Conservation (phyloP, 2,888 invertebrate genomes). For the Steinernema hermaphroditum region DNA sequence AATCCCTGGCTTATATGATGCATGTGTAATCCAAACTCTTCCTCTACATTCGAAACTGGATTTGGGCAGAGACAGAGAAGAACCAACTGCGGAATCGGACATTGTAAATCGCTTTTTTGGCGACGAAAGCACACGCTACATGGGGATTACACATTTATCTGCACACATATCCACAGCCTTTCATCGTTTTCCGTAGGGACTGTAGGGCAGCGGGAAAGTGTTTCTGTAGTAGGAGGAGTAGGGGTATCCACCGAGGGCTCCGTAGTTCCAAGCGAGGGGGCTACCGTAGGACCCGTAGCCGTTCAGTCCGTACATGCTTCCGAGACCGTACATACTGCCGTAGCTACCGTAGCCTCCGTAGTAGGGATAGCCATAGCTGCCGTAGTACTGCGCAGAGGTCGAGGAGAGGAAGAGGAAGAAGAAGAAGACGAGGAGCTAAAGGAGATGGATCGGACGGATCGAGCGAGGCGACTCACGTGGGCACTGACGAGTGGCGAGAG, state of each 20-base stretch:
- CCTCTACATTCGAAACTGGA: no score
- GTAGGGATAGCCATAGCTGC: conserved; percentile 12
- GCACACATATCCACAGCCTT: not conserved
- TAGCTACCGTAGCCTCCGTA: conserved; percentile 3
- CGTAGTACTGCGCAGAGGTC: not conserved
- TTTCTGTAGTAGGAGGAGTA: not conserved
- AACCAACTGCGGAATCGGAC: no score
- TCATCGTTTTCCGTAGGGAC: not conserved
- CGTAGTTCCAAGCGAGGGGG: conserved; percentile 1
- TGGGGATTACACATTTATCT: no score
- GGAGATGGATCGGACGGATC: not conserved
- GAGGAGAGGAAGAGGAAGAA: not conserved
- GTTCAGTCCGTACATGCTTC: not conserved
- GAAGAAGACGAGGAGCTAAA: conserved; percentile 5
- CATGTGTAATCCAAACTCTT: no score
- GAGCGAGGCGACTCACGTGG: conserved; percentile 13
- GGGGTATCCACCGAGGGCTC: not conserved
- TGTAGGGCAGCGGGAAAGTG: conserved; percentile 17
- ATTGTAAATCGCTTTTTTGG: not conserved
- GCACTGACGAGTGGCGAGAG: not conserved
- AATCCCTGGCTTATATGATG: no score
- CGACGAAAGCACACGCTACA: no score
- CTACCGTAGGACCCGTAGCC: conserved; percentile 2
- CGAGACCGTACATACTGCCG: not conserved
- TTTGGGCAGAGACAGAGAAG: no score